phyloP scores from a whole-genome alignment of 2,797 vertebrate species.

The Miichthys miiuy region DNA sequence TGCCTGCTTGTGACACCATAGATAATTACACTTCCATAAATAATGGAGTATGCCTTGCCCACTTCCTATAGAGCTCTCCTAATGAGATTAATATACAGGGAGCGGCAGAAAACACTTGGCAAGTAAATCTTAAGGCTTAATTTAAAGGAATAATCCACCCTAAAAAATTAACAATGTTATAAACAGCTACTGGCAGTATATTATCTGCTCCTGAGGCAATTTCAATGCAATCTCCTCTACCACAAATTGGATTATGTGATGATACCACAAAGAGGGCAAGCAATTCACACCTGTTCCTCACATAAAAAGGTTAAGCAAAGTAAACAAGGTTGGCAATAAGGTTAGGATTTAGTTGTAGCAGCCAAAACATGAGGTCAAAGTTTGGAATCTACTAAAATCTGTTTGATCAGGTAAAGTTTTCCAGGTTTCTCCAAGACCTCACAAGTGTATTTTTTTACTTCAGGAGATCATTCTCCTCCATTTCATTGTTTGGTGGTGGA shows the following conservation, averaged over 20 bases:
- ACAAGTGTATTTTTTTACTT: conserved; percentile 18
- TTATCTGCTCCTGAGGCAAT: conserved; percentile 41
- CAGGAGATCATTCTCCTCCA: conserved; percentile 10
- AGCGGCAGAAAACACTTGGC: conserved; percentile 66
- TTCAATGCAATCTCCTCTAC: conserved; percentile 37
- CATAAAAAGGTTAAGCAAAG: conserved; percentile 38
- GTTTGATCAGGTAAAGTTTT: conserved; percentile 4
- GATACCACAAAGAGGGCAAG: conserved; percentile 27
- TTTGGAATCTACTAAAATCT: background rate
- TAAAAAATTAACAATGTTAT: conserved; percentile 41
- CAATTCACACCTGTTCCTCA: background rate
- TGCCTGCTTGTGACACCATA: conserved; percentile 82
- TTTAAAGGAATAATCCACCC: conserved; percentile 48
- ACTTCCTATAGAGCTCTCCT: conserved; percentile 77
- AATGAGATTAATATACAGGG: conserved; percentile 81
- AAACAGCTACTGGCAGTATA: conserved; percentile 25
- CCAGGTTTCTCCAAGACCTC: conserved; percentile 19
- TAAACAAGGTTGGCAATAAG: conserved; percentile 19
- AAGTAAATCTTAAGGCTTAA: conserved; percentile 61
- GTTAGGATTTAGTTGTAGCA: conserved; percentile 9
- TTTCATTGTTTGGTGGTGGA: conserved; percentile 6
- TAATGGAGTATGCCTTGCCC: conserved; percentile 81
- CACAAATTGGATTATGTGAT: conserved; percentile 41
- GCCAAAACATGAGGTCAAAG: background rate
- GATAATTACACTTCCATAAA: conserved; percentile 85